Evolutionary conservation across 1,140 invertebrate genomes (phyloP), one percentile per base, ranked within the genome.

Genomic region (Hirudo medicinalis): DNA sequence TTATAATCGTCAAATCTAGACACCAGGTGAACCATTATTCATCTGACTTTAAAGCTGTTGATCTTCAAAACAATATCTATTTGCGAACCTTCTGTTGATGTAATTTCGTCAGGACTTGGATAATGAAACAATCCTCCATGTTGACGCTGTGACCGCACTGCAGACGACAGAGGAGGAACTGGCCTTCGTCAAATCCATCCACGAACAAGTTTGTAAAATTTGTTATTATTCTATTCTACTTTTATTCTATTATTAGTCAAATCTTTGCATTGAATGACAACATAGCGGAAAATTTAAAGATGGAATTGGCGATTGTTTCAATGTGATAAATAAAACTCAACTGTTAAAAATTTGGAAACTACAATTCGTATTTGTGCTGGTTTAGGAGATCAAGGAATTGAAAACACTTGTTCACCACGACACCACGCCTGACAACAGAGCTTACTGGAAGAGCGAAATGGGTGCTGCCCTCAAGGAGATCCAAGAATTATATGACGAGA

Each of bases 351-450:
- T 32, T 36, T 36, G 32, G 32, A n/a, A n/a, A 36, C 57, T 36
- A 22, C 36, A 29, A 40, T 68, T 25, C 8, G 36, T 15, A n/a
- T 40, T 22, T 68, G 0, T 54, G 22, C 19, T 54, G 69, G 60
- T 71, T 32, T 75, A 84, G 80, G 84, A 85, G 76, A 78, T 85
- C 71, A 85, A 85, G 77, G 84, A 85, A 74, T 77, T 85, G 20
- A 80, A 82, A 29, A 83, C 84, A 40, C 79, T 85, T 40, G 79
- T 80, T 70, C 78, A 83, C 80, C 72, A 83, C 72, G 74, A 73
- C 70, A 73, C 69, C 9, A 73, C 72, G n/a, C 27, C 68, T 25
- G 72, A 73, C 60, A 75, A 73, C 72, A 29, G 72, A 29, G 72
- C 70, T 40, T 73, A 71, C 74, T 73, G 72, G 74, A 75, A 75